Evolutionary conservation across 2,888 invertebrate species (phyloP), one percentile per base, ranked within the genome.

Genomic region (Masnerella sp.): DNA sequence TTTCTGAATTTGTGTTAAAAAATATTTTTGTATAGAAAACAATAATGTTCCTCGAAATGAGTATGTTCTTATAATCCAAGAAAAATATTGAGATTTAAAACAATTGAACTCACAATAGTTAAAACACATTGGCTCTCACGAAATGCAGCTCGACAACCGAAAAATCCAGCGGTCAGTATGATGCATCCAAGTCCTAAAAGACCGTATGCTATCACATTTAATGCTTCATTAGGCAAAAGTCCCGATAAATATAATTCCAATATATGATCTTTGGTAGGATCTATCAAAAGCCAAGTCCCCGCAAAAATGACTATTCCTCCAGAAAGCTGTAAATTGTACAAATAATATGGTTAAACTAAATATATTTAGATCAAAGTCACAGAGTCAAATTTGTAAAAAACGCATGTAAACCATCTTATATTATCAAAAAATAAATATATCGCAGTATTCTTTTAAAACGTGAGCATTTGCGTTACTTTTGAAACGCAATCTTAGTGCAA

Each of bases 71-170:
- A 42, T 14, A 40, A 25, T 65, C 17, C 22, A 52, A 30, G 14
- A 51, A 25, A 30, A n/a, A 25, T 28, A 11, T 47, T n/a, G n/a
- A n/a, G n/a, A n/a, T n/a, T n/a, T n/a, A n/a, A n/a, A n/a, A n/a
- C n/a, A n/a, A n/a, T n/a, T n/a, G n/a, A 18, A 81, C 84, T 81
- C 69, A 85, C 86, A 54, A 78, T 78, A 15, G 79, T 83, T 34
- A 88, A 79, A 59, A 86, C 81, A 61, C 86, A 87, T 65, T 84
- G 86, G 83, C 88, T 90, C 72, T 89, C 89, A 67, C 88, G 88
- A 42, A 90, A 85, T 18, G 90, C 89, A 0, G 90, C 90, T 74
- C 90, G 90, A 78, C 91, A 91, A 12, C 91, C 91, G 76, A 89
- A 88, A 84, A 91, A 89, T 25, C 90, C 90, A n/a, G 90, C 89